Evolutionary conservation across 2,888 invertebrate genomes (phyloP).

Genomic region (Mythimna lalbum): DNA sequence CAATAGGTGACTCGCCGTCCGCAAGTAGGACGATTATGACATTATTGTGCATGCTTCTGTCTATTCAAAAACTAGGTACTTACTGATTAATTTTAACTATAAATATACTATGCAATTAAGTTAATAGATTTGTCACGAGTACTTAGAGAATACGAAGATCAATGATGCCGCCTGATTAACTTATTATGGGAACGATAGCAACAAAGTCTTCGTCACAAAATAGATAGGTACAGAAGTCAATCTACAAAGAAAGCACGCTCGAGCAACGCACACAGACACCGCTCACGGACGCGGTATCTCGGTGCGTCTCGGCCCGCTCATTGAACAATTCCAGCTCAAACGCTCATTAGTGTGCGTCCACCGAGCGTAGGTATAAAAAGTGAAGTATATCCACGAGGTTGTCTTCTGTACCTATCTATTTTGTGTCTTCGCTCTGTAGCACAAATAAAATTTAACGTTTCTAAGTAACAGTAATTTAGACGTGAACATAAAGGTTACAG

Average conservation of each 20-base stretch:
- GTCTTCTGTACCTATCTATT: no score
- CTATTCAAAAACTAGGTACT: slow-evolving; percentile 3
- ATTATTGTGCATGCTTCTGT: background rate
- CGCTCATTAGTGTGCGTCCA: no score
- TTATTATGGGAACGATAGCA: background rate
- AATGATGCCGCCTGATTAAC: background rate
- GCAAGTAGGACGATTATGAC: background rate
- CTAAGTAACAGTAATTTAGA: slow-evolving; percentile 27
- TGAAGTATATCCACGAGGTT: no score
- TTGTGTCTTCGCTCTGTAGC: background rate
- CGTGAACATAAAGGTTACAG: slow-evolving; percentile 37
- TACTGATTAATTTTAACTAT: slow-evolving; percentile 1
- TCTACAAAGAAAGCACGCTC: no score
- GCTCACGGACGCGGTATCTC: no score
- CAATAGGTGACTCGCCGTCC: no score
- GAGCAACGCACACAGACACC: no score
- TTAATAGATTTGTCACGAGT: slow-evolving; percentile 9
- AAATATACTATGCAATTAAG: background rate
- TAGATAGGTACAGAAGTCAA: no score
- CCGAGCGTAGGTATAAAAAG: no score
- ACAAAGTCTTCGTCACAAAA: no score
- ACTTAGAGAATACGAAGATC: background rate
- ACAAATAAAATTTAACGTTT: slow-evolving; percentile 30
- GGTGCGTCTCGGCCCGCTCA: no score
- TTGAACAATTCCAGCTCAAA: no score